Conservation (phyloP, 2,888 invertebrate species). For the Mamestra brassicae region DNA sequence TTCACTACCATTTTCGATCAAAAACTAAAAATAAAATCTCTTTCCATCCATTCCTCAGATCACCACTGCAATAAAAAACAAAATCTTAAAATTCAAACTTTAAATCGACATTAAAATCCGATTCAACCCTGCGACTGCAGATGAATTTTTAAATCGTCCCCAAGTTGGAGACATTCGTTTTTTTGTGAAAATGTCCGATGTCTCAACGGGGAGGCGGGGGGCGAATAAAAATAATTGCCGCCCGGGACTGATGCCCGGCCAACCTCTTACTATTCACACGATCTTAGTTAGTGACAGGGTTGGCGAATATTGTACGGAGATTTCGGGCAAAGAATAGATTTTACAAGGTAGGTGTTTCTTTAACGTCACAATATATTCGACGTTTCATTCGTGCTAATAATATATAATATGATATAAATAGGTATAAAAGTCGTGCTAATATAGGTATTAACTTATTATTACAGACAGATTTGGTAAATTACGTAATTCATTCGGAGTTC, state of each 20-base stretch:
- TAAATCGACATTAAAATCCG: constrained; percentile 63
- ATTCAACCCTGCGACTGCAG: constrained; percentile 66
- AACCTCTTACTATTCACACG: constrained; percentile 84
- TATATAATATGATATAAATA: too few relatives aligned
- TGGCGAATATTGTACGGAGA: constrained; percentile 56
- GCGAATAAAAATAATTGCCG: constrained; percentile 87
- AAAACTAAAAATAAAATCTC: constrained; percentile 28
- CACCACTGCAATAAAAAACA: constrained; percentile 24
- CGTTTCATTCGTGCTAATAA: too few relatives aligned
- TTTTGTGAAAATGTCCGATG: constrained; percentile 61
- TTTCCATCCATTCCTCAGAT: constrained; percentile 14
- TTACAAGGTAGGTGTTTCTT: too few relatives aligned
- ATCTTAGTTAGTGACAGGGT: constrained; percentile 77
- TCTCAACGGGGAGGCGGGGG: constrained; percentile 66
- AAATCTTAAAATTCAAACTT: constrained; percentile 42
- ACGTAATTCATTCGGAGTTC: background rate
- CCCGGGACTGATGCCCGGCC: constrained; percentile 77
- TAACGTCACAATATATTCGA: too few relatives aligned
- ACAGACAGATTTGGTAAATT: too few relatives aligned
- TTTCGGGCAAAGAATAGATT: background rate
- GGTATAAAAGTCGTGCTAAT: too few relatives aligned
- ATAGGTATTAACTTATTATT: too few relatives aligned
- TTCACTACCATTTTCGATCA: background rate
- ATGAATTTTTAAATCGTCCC: constrained; percentile 74
- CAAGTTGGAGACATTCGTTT: constrained; percentile 60